Percentiles rank a stretch among this genome's conserved stretches.
phyloP scores from a whole-genome alignment of 1,140 invertebrate species.

The Dendrolimus kikuchii region DNA sequence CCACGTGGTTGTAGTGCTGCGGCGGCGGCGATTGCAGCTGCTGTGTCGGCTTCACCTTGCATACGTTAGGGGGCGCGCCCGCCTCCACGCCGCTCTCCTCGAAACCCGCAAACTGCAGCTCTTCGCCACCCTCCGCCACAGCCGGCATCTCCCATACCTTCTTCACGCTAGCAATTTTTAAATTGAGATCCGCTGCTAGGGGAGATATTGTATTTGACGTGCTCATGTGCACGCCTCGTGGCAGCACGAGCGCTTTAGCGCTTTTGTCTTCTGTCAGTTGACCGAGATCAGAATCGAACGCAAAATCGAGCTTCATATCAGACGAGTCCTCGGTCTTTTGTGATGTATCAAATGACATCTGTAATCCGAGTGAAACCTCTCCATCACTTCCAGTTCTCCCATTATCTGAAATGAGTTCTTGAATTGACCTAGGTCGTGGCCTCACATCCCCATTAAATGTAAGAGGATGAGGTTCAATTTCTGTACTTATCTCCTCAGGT shows the following conservation, averaged over 20 bases:
- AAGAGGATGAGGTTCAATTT: conserved; percentile 53
- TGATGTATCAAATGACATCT: conserved; percentile 59
- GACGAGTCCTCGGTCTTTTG: conserved; percentile 83
- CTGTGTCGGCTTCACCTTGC: conserved; percentile 70
- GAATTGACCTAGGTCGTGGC: conserved; percentile 52
- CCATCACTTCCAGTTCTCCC: conserved; percentile 43
- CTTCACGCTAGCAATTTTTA: conserved; percentile 95
- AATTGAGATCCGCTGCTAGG: conserved; percentile 86
- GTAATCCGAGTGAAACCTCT: conserved; percentile 45
- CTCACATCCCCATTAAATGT: conserved; percentile 60
- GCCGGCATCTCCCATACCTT: conserved; percentile 88
- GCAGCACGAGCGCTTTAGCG: conserved; percentile 74
- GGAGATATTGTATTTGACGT: conserved; percentile 67
- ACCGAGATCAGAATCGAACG: conserved; percentile 85
- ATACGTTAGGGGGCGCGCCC: conserved; percentile 63
- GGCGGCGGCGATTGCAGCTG: conserved; percentile 75
- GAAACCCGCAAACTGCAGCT: conserved; percentile 58
- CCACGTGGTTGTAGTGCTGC: conserved; percentile 69
- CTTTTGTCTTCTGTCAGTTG: conserved; percentile 85
- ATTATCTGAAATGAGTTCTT: conserved; percentile 60
- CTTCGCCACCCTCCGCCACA: conserved; percentile 73
- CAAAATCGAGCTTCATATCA: conserved; percentile 93
- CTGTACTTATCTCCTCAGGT: conserved; percentile 46
- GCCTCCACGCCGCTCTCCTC: conserved; percentile 50
- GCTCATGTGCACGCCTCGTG: conserved; percentile 77